A percentile compares a stretch with the other conserved stretches of the same genome.
Conservation (phyloP, 2,888 invertebrate genomes). For the Hypsopygia costalis region DNA sequence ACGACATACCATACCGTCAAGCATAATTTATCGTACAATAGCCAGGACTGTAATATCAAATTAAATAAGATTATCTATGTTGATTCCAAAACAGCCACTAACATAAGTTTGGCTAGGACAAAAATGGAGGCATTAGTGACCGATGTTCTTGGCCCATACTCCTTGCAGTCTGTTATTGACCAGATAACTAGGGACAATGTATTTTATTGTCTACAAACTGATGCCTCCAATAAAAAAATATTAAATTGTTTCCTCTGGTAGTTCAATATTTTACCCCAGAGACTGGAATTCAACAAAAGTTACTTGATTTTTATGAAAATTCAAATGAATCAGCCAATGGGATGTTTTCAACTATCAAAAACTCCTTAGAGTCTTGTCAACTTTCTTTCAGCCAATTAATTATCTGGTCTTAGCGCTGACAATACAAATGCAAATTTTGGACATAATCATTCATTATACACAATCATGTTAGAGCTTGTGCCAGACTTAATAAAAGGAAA, state of each 20-base stretch:
- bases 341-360: constrained; percentile 22
- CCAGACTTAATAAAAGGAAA: constrained; percentile 20
- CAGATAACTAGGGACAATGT: constrained; percentile 24
- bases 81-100: constrained; percentile 23
- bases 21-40: constrained; percentile 33
- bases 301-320: constrained; percentile 26
- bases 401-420: constrained; percentile 34
- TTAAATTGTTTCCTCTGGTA: constrained; percentile 24
- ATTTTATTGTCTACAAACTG: constrained; percentile 22
- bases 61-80: constrained; percentile 25
- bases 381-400: constrained; percentile 22
- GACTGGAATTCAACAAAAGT: not conserved
- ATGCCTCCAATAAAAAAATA: constrained; percentile 25
- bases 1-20: constrained; percentile 30
- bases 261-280: constrained; percentile 22
- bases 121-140: constrained; percentile 32
- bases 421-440: constrained; percentile 34
- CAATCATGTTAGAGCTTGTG: constrained; percentile 19
- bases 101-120: constrained; percentile 24
- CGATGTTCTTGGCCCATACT: constrained; percentile 23
- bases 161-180: constrained; percentile 20
- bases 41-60: constrained; percentile 23
- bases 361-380: constrained; percentile 19
- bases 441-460: constrained; percentile 20
- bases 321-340: constrained; percentile 23